phyloP scores from a whole-genome alignment of 2,113 vertebrate genomes.

The Semnornis frantzii region DNA sequence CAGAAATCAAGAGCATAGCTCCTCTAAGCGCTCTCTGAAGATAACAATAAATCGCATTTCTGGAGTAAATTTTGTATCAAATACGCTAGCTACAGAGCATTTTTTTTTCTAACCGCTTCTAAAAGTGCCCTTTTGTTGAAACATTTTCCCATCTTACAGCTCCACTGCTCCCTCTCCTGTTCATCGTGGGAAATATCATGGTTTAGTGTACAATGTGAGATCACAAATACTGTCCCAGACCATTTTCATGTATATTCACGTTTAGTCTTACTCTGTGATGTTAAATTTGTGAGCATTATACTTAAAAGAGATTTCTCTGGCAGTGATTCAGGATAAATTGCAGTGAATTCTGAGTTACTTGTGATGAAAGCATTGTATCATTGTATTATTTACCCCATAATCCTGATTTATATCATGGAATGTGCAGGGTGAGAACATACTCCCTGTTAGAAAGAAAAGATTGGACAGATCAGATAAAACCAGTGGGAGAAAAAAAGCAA shows the following conservation, averaged over 20 bases:
- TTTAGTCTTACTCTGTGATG: neutral
- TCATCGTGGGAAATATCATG: neutral
- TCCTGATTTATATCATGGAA: neutral
- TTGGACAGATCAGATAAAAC: too few relatives aligned
- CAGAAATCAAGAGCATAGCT: neutral
- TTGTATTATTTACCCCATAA: neutral
- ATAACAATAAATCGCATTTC: neutral
- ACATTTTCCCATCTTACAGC: rapidly evolving
- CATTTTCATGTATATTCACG: neutral
- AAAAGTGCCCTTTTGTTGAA: neutral
- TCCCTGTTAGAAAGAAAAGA: too few relatives aligned
- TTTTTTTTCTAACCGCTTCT: neutral
- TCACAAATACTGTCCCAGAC: neutral
- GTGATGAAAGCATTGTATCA: neutral
- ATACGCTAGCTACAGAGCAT: neutral
- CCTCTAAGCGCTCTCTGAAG: neutral
- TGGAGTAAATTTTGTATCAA: neutral
- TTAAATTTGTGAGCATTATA: neutral
- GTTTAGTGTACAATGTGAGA: rapidly evolving
- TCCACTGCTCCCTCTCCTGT: neutral
- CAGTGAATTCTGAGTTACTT: neutral
- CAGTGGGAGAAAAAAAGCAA: too few relatives aligned
- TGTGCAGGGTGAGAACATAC: too few relatives aligned
- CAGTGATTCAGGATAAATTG: neutral
- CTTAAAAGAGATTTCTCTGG: too few relatives aligned